These are phyloP conservation scores for Coenobita brevimanus DNA, from an alignment of 1,140 invertebrate genomes.

Conservation along the genomic window DNA sequence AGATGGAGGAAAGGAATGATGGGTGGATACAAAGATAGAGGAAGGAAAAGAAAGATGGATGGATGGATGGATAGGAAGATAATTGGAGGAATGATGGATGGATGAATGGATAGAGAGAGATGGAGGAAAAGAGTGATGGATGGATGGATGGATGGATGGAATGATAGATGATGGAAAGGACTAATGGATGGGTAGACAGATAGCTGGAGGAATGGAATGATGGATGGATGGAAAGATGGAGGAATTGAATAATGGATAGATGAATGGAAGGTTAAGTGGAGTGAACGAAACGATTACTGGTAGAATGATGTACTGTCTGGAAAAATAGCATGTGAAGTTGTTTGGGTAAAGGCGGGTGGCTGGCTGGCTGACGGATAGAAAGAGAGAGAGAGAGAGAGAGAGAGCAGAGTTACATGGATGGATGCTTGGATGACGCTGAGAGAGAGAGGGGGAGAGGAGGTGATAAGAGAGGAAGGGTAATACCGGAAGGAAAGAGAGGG, in stretches of 20 bases:
- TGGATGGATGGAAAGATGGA: background rate
- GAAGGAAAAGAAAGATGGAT: too few relatives aligned
- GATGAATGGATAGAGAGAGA: too few relatives aligned
- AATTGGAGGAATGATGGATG: background rate
- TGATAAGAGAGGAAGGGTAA: background rate
- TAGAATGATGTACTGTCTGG: background rate
- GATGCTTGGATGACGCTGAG: background rate
- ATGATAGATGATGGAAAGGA: background rate
- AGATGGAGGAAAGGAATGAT: too few relatives aligned
- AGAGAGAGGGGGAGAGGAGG: background rate
- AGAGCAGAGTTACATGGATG: background rate
- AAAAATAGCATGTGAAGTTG: background rate
- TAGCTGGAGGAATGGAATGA: background rate
- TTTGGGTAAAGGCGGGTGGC: background rate
- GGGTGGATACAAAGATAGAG: too few relatives aligned
- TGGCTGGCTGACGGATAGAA: background rate
- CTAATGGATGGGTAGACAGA: background rate
- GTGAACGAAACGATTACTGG: background rate
- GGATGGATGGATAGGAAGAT: background rate
- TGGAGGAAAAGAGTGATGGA: background rate
- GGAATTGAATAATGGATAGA: background rate
- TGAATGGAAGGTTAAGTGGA: background rate
- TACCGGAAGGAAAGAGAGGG: background rate
- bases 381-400: background rate
- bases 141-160: background rate